Conservation (phyloP, 1,140 invertebrate species). For the Phortica variegata region DNA sequence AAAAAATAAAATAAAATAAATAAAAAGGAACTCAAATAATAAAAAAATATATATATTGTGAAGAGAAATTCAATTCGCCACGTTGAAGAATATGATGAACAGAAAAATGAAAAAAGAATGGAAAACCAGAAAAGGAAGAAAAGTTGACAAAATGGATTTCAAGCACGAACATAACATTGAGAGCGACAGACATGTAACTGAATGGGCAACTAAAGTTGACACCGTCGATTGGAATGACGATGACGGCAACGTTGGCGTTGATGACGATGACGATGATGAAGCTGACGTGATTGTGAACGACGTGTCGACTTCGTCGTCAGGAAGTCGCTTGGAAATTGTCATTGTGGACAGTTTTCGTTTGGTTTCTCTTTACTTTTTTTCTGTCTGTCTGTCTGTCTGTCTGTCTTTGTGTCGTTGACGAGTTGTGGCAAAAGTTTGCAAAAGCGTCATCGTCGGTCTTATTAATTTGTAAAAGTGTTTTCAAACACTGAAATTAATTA, state of each 20-base stretch:
- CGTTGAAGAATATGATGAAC: slow-evolving; percentile 3
- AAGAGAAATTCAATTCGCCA: slow-evolving; percentile 37
- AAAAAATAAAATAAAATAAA: too few species aligned
- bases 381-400: too few species aligned
- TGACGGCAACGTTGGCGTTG: slow-evolving; percentile 12
- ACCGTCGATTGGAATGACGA: too few species aligned
- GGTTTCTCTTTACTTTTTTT: too few species aligned
- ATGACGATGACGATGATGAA: slow-evolving; percentile 9
- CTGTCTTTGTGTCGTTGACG: too few species aligned
- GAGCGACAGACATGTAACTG: neutral
- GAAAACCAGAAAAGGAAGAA: slow-evolving; percentile 22
- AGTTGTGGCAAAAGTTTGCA: too few species aligned
- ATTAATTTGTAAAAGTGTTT: slow-evolving; percentile 53
- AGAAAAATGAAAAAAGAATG: slow-evolving; percentile 1
- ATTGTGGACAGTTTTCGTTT: too few species aligned
- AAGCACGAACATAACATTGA: neutral
- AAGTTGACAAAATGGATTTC: slow-evolving; percentile 50
- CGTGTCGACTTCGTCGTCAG: slow-evolving; percentile 17
- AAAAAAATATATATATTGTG: slow-evolving; percentile 50
- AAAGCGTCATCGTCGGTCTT: too few species aligned
- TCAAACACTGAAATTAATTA: slow-evolving; percentile 53
- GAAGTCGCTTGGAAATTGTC: too few species aligned
- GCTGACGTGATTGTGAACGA: slow-evolving; percentile 12
- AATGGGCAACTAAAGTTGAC: slow-evolving; percentile 27
- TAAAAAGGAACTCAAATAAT: too few species aligned